A percentile compares a stretch with the other conserved stretches of the same genome.
Evolutionary conservation across 2,888 invertebrate species (phyloP).

Genomic region (Labia minor): DNA sequence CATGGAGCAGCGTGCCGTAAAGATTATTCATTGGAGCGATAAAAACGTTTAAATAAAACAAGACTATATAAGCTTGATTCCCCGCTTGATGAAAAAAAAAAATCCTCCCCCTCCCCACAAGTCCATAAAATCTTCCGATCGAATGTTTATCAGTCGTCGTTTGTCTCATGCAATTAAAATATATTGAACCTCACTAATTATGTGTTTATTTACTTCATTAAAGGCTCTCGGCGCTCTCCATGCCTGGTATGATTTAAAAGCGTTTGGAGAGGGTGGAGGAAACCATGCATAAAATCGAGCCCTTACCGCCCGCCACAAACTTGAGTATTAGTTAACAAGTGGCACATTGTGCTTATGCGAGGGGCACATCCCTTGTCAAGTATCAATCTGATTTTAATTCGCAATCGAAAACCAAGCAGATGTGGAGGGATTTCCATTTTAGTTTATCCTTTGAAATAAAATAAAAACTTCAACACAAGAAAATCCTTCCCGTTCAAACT

Average conservation of each 20-base stretch:
- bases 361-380: background rate
- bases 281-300: background rate
- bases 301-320: background rate
- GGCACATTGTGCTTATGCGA: slow-evolving; percentile 2
- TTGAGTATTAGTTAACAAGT: slow-evolving; percentile 7
- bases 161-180: background rate
- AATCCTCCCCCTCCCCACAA: too few relatives aligned
- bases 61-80: background rate
- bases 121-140: slow-evolving; percentile 13
- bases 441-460: too few relatives aligned
- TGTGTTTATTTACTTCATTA: slow-evolving; percentile 13
- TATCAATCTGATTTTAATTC: background rate
- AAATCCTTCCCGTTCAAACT: too few relatives aligned
- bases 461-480: too few relatives aligned
- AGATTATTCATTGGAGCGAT: slow-evolving; percentile 13
- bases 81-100: background rate
- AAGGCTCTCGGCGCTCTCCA: background rate
- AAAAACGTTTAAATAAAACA: slow-evolving; percentile 7
- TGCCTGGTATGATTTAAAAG: background rate
- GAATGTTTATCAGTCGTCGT: background rate
- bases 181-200: slow-evolving; percentile 7
- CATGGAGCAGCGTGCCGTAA: slow-evolving; percentile 13
- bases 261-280: background rate
- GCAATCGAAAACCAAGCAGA: slow-evolving; percentile 1
- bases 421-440: too few relatives aligned